These are phyloP conservation scores for Diprion similis DNA, from an alignment of 1,140 invertebrate species.

Conservation along the genomic window DNA sequence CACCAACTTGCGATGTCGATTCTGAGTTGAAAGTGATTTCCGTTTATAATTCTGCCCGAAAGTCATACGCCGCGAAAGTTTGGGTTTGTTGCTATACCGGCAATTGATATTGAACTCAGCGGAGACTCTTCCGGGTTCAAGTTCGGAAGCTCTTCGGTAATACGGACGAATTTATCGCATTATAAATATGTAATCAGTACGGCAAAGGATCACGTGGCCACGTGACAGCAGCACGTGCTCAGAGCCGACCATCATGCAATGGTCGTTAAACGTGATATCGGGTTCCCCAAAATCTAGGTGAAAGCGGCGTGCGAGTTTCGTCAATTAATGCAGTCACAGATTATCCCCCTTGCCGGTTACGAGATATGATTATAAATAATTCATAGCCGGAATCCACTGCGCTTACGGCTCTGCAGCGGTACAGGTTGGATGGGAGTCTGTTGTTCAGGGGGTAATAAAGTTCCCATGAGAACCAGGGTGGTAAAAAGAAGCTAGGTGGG, in stretches of 20 bases:
- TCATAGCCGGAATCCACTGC: background rate
- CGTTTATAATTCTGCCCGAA: too few species aligned
- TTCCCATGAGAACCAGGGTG: background rate
- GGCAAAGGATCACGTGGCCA: background rate
- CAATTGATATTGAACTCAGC: too few species aligned
- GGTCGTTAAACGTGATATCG: slow-evolving; percentile 1
- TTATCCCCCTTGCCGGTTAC: background rate
- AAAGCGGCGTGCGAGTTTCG: background rate
- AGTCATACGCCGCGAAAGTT: too few species aligned
- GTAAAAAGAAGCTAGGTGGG: background rate
- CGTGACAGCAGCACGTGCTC: background rate
- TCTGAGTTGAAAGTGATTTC: too few species aligned
- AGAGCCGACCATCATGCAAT: background rate
- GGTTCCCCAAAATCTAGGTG: background rate
- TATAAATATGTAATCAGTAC: background rate
- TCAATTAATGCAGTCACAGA: background rate
- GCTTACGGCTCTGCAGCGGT: background rate
- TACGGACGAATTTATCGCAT: too few species aligned
- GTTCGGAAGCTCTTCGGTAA: too few species aligned
- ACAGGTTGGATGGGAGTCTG: background rate
- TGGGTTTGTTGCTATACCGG: too few species aligned
- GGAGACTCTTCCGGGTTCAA: too few species aligned
- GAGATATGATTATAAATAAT: background rate
- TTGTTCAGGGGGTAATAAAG: slow-evolving; percentile 8
- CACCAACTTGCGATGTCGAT: too few species aligned